Evolutionary conservation across 2,888 invertebrate species (phyloP), one percentile per base, ranked within the genome.

Genomic region (Eucera pruinosa): DNA sequence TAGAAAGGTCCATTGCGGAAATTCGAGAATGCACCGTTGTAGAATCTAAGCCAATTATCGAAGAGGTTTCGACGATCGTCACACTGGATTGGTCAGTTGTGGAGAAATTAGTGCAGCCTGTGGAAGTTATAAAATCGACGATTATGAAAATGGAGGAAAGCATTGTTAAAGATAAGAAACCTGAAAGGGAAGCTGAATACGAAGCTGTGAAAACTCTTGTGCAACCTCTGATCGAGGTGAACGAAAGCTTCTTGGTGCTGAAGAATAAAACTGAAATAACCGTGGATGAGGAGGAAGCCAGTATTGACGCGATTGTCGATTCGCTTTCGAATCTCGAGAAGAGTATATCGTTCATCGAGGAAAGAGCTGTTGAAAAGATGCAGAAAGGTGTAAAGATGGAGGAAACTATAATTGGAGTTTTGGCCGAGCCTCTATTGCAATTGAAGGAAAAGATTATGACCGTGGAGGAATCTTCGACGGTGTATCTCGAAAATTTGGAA

Each of bases 1-100:
- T 90, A n/a, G 87, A 90, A 20, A 83, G 72, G 62, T 85, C 85
- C 15, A 83, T 90, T 45, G 86, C 84, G 1, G 81, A 87, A 9
- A 84, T 89, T 64, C 82, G 79, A 23, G 82, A 89, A 57, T 85
- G 78, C n/a, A 69, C 48, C 0, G 65, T 86, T 0, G 18, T 84
- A 0, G 84, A 85, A 47, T 41, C 81, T 13, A 67, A 65, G 15
- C 55, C 55, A 30, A 27, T 33, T 13, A 20, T 54, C 3, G 81
- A 84, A 27, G 78, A 80, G 3, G 62, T 86, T 20, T 43, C 41
- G 0, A 45, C 45, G 6, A 71, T 73, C 0, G 36, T 41, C 18
- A 76, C 67, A 0, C 71, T 74, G 2, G 85, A 87, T 11, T 80
- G 85, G 82, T 68, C 80, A 0, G 66, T 86, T 0, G 43, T 86